Evolutionary conservation across 2,888 invertebrate species (phyloP), one percentile per base, ranked within the genome.

Genomic region (Tanypteryx hageni): DNA sequence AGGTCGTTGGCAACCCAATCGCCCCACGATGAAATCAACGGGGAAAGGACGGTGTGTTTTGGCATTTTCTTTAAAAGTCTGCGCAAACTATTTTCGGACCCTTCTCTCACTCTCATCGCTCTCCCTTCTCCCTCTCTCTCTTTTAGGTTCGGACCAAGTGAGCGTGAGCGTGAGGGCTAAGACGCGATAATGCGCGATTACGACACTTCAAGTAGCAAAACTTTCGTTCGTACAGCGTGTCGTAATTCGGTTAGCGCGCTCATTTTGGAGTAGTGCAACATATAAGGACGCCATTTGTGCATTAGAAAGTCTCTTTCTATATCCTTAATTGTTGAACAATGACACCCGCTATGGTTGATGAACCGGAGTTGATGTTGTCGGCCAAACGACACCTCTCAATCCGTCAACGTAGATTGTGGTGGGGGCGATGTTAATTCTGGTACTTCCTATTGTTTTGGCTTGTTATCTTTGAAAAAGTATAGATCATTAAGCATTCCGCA

Each of bases 161-260:
- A 11, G n/a, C 44, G 27, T 86, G 61, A 27, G 61, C 16, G 86
- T 7, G 7, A 27, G 14, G 8, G 59, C 86, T 16, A 16, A 61
- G 57, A 11, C 31, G 86, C 64, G 89, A 89, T 16, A 27, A 31
- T 59, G 27, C 61, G 64, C 18, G 14, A 44, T 89, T 89, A 89
- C 89, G 89, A 89, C 89, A 89, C 64, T 7, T 64, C n/a, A 10
- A 64, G 89, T 89, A n/a, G 89, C 89, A 89, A 89, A 89, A 89
- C 89, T 89, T 89, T 89, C 89, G 22, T 89, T 89, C 89, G 89
- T 44, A 68, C 68, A 61, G 22, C 16, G 64, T 89, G 89, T 89
- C 64, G 89, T 89, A 89, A 89, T 44, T 64, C 64, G 64, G 44
- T 64, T 27, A 64, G 89, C 89, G 89, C 16, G 89, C 18, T n/a